Conservation (phyloP, 2,797 vertebrate species). For the Mormyrops boulengeri region DNA sequence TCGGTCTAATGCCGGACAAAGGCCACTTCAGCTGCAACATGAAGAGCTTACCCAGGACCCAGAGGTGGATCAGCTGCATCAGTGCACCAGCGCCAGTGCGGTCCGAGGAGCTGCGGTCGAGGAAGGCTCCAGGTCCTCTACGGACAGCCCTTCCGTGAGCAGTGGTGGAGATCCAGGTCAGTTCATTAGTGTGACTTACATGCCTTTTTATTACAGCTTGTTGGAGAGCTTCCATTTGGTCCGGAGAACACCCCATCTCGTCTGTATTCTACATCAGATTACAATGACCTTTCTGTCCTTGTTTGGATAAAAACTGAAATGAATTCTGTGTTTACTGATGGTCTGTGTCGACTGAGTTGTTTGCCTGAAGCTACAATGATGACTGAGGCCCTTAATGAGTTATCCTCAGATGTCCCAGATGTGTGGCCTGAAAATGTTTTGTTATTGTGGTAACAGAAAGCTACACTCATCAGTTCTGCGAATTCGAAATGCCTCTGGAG, state of each 20-base stretch:
- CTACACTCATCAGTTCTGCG: slow-evolving; percentile 67
- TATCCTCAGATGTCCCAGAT: slow-evolving; percentile 1
- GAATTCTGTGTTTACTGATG: background rate
- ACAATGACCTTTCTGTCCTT: background rate
- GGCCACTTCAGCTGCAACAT: slow-evolving; percentile 34
- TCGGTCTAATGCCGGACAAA: slow-evolving; percentile 37
- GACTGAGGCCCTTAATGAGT: background rate
- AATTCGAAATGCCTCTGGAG: slow-evolving; percentile 69
- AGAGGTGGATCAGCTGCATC: slow-evolving; percentile 27
- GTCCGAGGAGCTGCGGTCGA: slow-evolving; percentile 29
- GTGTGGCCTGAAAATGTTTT: background rate
- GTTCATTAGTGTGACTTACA: slow-evolving; percentile 7
- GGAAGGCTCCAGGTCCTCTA: slow-evolving; percentile 63
- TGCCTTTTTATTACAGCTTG: background rate
- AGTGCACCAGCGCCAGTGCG: slow-evolving; percentile 18
- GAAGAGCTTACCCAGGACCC: slow-evolving; percentile 44
- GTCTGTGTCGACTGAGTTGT: background rate
- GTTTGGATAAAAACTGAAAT: background rate
- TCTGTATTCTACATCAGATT: background rate
- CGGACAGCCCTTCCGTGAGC: slow-evolving; percentile 65
- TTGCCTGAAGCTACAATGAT: background rate
- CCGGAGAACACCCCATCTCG: background rate
- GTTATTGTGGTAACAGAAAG: slow-evolving; percentile 49
- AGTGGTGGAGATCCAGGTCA: slow-evolving; percentile 67
- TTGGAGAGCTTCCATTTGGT: background rate